A percentile compares a stretch with the other conserved stretches of the same genome.
Conservation (phyloP, 1,140 invertebrate species). For the Sinonovacula constricta region DNA sequence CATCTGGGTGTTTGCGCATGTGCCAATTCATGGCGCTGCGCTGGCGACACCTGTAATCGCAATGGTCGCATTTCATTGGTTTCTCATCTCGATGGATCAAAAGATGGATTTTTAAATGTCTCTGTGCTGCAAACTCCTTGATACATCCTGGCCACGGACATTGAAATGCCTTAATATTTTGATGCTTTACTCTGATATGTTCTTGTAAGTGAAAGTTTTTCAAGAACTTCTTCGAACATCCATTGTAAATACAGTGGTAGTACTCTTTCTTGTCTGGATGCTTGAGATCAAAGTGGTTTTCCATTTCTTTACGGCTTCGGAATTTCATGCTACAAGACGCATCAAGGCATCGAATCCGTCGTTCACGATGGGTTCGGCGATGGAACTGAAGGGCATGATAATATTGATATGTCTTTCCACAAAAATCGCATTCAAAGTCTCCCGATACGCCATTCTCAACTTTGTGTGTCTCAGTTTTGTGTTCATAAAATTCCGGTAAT, state of each 20-base stretch:
- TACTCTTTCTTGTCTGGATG: slow-evolving; percentile 52
- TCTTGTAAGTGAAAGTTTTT: slow-evolving; percentile 63
- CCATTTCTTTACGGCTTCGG: slow-evolving; percentile 44
- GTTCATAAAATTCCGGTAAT: slow-evolving; percentile 47
- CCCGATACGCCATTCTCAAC: slow-evolving; percentile 16
- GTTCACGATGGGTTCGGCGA: slow-evolving; percentile 21
- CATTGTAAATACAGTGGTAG: slow-evolving; percentile 61
- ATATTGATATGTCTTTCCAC: slow-evolving; percentile 44
- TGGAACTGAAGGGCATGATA: slow-evolving; percentile 34
- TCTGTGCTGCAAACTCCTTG: slow-evolving; percentile 65
- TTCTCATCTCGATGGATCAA: slow-evolving; percentile 90
- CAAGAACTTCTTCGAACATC: slow-evolving; percentile 62
- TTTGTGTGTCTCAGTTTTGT: slow-evolving; percentile 40
- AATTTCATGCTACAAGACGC: slow-evolving; percentile 54
- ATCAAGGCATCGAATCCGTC: slow-evolving; percentile 43
- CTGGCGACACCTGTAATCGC: slow-evolving; percentile 74
- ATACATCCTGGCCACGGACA: slow-evolving; percentile 68
- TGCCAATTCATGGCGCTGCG: slow-evolving; percentile 73
- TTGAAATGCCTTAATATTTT: slow-evolving; percentile 59
- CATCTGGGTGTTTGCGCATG: slow-evolving; percentile 74
- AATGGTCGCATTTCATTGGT: slow-evolving; percentile 87
- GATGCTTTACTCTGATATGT: slow-evolving; percentile 64
- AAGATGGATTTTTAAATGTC: slow-evolving; percentile 86
- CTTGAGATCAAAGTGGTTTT: slow-evolving; percentile 50
- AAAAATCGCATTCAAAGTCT: slow-evolving; percentile 43